Percentiles rank a stretch among this genome's conserved stretches.
Evolutionary conservation across 2,797 vertebrate genomes (phyloP).

Genomic region (Melanotaenia boesemani): DNA sequence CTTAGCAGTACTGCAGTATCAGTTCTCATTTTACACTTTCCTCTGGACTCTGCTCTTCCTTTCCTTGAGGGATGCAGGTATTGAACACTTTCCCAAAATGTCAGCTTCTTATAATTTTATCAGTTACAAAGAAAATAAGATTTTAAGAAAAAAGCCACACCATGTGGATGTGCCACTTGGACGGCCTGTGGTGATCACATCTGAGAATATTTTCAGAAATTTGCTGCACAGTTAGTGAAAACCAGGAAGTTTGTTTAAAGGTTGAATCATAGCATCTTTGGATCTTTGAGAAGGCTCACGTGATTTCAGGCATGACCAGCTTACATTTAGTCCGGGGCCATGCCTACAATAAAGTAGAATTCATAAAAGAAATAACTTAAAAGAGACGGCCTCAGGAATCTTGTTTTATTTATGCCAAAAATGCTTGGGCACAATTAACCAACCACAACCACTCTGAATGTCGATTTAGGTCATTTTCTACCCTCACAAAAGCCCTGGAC

Average conservation of each 20-base stretch:
- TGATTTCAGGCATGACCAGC: constrained; percentile 24
- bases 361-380: constrained; percentile 28
- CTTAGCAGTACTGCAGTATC: constrained; percentile 60
- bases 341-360: constrained; percentile 35
- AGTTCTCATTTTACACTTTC: constrained; percentile 64
- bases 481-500: constrained; percentile 77
- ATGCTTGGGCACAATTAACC: constrained; percentile 70
- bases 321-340: constrained; percentile 35
- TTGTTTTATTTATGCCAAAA: constrained; percentile 74
- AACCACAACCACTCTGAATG: constrained; percentile 72
- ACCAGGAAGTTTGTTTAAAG: constrained; percentile 26
- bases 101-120: constrained; percentile 29
- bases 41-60: constrained; percentile 42
- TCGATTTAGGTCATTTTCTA: constrained; percentile 86
- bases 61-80: constrained; percentile 30
- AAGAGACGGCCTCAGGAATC: constrained; percentile 54
- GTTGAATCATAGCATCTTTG: background rate
- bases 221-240: constrained; percentile 10
- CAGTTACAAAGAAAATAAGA: constrained; percentile 16
- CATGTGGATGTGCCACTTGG: constrained; percentile 29
- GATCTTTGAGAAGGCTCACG: constrained; percentile 18
- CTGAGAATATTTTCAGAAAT: constrained; percentile 19
- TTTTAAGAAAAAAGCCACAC: background rate
- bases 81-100: constrained; percentile 47
- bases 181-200: constrained; percentile 29